A percentile compares a stretch with the other conserved stretches of the same genome.
Evolutionary conservation across 2,113 vertebrate genomes (phyloP).

Genomic region (Phylloscopus trochiloides): DNA sequence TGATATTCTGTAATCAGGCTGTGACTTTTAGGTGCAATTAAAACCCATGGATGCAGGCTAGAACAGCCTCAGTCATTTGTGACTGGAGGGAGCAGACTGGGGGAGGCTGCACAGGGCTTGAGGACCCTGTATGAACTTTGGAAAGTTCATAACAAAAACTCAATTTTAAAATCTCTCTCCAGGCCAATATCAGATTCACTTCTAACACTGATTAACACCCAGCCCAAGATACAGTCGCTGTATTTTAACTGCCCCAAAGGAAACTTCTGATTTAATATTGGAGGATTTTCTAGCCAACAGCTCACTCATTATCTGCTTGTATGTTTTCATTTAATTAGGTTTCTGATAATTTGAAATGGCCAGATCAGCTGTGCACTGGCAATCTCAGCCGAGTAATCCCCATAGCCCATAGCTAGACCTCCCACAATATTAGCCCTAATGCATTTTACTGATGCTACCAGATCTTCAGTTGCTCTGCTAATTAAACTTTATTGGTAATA

Average conservation of each 20-base stretch:
- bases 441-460: not conserved
- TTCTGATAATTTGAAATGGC: constrained; percentile 38
- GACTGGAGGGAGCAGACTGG: not conserved
- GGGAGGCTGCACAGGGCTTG: not conserved
- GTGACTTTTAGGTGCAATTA: not conserved
- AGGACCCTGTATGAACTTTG: not conserved
- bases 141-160: not conserved
- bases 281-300: constrained; percentile 29
- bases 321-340: constrained; percentile 38
- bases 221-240: not conserved
- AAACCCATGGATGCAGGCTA: not conserved
- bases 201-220: constrained; percentile 22
- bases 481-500: not conserved
- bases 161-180: constrained; percentile 18
- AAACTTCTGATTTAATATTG: constrained; percentile 40
- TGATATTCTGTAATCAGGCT: not conserved
- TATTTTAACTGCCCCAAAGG: constrained; percentile 38
- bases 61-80: not conserved
- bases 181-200: not conserved
- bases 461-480: not conserved
- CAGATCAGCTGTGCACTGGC: constrained; percentile 11
- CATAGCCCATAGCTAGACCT: constrained; percentile 8
- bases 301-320: constrained; percentile 8
- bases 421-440: not conserved
- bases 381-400: constrained; percentile 8